phyloP scores from a whole-genome alignment of 2,113 vertebrate species.

The Alosa alosa region DNA sequence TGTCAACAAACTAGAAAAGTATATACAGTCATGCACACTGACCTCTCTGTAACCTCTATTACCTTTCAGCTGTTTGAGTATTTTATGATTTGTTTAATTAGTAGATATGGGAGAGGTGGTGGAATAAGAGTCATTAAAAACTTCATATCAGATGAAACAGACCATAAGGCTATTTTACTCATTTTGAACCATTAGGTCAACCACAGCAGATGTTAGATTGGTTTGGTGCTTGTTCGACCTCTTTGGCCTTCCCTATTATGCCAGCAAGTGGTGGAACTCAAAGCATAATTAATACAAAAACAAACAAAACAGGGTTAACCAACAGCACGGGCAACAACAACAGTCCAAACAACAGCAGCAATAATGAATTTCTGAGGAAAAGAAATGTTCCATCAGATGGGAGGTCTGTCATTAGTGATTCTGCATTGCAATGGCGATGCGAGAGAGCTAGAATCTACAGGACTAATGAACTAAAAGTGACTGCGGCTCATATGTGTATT shows the following conservation, averaged over 20 bases:
- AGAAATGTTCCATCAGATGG: not conserved
- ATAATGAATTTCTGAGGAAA: not conserved
- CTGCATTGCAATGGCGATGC: not conserved
- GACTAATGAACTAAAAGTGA: slow-evolving; percentile 1
- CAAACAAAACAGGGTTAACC: not conserved
- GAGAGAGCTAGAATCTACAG: slow-evolving; percentile 30
- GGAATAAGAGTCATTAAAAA: not conserved
- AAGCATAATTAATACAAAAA: not conserved
- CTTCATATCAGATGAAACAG: not conserved
- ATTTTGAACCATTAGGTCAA: not conserved
- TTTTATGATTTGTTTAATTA: not conserved
- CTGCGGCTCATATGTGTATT: not conserved
- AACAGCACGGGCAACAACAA: not conserved
- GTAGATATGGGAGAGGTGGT: not conserved
- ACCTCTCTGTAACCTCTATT: not conserved
- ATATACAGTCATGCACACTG: not conserved
- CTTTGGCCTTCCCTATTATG: not conserved
- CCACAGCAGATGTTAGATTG: not conserved
- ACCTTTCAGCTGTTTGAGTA: not conserved
- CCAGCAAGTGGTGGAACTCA: not conserved
- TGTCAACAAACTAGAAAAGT: not conserved
- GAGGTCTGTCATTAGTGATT: not conserved
- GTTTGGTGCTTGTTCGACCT: not conserved
- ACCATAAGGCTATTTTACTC: not conserved
- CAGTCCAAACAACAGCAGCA: not conserved